Percentiles rank a stretch among this genome's conserved stretches.
Evolutionary conservation across 2,888 invertebrate species (phyloP).

Genomic region (Torymus auratus): DNA sequence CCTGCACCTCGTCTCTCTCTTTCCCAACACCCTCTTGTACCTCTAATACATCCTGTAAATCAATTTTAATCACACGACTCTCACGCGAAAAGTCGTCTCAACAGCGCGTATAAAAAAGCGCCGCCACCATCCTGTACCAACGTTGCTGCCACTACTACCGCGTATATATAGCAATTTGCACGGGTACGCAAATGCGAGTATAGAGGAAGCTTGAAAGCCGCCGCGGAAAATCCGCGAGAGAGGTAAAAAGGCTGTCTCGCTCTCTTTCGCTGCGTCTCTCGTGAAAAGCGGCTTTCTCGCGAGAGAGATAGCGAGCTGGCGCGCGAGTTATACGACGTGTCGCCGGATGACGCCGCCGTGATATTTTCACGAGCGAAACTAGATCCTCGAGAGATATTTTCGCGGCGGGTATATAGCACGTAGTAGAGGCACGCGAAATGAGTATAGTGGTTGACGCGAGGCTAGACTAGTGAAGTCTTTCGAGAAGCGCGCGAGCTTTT

Average conservation of each 20-base stretch:
- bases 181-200: constrained; percentile 8
- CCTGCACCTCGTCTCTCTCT: not conserved
- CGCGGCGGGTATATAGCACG: not conserved
- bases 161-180: constrained; percentile 34
- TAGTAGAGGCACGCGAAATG: constrained; percentile 2
- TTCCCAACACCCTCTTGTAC: not conserved
- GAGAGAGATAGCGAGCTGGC: not conserved
- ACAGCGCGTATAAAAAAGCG: not conserved
- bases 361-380: constrained; percentile 46
- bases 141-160: too few species aligned
- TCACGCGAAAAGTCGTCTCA: not conserved
- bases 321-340: constrained; percentile 22
- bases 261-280: not conserved
- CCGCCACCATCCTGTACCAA: too few species aligned
- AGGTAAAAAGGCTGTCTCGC: not conserved
- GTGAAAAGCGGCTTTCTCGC: constrained; percentile 32
- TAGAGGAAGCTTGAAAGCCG: constrained; percentile 28
- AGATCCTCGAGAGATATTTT: constrained; percentile 42
- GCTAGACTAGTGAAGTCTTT: too few species aligned
- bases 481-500: too few species aligned
- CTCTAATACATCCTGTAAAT: not conserved
- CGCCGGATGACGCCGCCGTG: constrained; percentile 15
- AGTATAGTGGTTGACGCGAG: not conserved
- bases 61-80: constrained; percentile 43
- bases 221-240: constrained; percentile 6